Base-by-base conservation (phyloP, 2,113 vertebrate genomes). In the Periophthalmodon schlosseri region DNA sequence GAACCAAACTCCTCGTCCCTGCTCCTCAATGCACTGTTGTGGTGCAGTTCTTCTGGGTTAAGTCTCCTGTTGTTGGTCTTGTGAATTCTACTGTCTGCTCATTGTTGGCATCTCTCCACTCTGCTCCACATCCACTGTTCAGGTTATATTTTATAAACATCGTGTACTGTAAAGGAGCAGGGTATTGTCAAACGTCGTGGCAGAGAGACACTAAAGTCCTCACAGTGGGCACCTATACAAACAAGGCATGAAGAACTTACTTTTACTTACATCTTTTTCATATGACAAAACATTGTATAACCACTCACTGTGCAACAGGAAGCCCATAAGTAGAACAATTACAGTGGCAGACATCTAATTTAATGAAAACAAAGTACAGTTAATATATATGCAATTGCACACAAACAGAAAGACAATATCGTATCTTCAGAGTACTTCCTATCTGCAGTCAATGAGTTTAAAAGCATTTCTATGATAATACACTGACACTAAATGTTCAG, bases 151-250 rank as follows among this genome's bases (percentile, higher is more conserved):
- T 46, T 0, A 33, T 34, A 0, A 2, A 0, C 0, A 0, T 11
- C 0, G 0, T 0, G 0, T 6, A 86, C 14, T 0, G 66, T 11
- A 73, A 86, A 84, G 23, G 39, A 74, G 68, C 81, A 86, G 52
- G 76, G 83, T 58, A 85, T 85, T 49, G 75, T 79, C 68, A 85
- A 64, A 76, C 78, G 58, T n/a, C 46, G 0, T 1, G 82, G 80
- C 3, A 80, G 4, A 56, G 0, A 15, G 20, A 14, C 36, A 8
- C 24, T 0, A 39, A 58, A 80, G 12, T 1, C 0, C 5, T 15
- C 39, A 76, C 77, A 67, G 73, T 58, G 61, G 23, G 1, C 64
- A 21, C 73, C 87, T 87, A 70, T 7, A 47, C 18, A 44, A 18
- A 47, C 36, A 44, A 67, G 20, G 2, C 36, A 67, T 13, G 6